Base-by-base conservation (phyloP, 2,797 vertebrate genomes). In the Hoplostethus atlanticus region DNA sequence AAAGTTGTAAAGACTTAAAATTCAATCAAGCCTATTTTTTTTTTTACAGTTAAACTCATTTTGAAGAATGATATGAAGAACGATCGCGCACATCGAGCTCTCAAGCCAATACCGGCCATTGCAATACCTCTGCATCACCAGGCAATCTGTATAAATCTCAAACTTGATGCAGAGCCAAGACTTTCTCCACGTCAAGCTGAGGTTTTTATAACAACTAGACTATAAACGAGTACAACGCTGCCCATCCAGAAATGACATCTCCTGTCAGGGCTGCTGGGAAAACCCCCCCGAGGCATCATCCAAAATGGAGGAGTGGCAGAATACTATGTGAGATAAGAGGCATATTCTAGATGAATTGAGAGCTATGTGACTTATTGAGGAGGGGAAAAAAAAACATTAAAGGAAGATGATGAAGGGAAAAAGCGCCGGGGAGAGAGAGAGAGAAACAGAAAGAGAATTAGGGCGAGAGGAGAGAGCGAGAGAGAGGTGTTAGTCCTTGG, bases 211-310 rank as follows among this genome's bases (percentile, higher is more conserved):
- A 21, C n/a, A n/a, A n/a, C n/a, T n/a, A 47, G 4, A 47, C 4
- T 47, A 13, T 47, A 13, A 47, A 47, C 17, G n/a, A 13, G 40
- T 11, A 7, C 17, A 4, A 12, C 16, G 5, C 42, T 44, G 56
- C 21, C 25, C 48, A 36, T 60, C 57, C 56, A 69, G 21, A 69
- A 56, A 61, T 52, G 36, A 38, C 47, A 52, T 36, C 57, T 69
- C 47, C 47, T 6, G 11, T 34, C 10, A 21, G 34, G 58, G 28
- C 13, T 62, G 30, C 64, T 54, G 21, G 21, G 21, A 21, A 21
- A 48, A 52, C 17, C 21, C 21, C 65, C 34, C 46, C 4, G 47
- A 42, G 34, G 67, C 36, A 15, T 60, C 21, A 16, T 21, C 1
- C 44, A 47, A 54, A 31, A 34, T 5, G 17, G 16, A 36, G 38